Evolutionary conservation across 30 jellyfish, hydroid and myxozoan genomes (phyloP).

Genomic region (Phacellophora camtschatica): DNA sequence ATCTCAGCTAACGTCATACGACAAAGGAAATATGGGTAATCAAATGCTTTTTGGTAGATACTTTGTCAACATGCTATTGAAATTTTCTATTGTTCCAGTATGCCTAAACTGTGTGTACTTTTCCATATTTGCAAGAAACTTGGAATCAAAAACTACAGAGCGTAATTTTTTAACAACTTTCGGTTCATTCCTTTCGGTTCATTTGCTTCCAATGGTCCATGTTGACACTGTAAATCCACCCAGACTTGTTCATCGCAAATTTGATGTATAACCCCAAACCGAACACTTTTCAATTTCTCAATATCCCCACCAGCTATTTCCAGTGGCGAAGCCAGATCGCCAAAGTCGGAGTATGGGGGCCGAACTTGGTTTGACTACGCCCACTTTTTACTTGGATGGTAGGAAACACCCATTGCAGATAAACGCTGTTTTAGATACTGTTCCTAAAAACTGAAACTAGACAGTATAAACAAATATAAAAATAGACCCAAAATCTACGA

Average conservation of each 20-base stretch:
- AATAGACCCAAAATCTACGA: too few species aligned
- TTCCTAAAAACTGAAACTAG: too few species aligned
- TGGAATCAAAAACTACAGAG: not conserved
- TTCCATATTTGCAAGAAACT: not conserved
- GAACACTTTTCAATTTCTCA: constrained; percentile 10
- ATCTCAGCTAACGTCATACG: not conserved
- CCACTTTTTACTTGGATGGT: too few species aligned
- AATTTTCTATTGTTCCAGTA: not conserved
- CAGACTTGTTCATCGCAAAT: not conserved
- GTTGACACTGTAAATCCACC: not conserved
- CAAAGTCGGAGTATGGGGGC: too few species aligned
- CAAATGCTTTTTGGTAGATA: too few species aligned
- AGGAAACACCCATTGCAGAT: too few species aligned
- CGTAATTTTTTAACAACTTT: not conserved
- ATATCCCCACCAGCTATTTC: not conserved
- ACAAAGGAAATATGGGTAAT: not conserved
- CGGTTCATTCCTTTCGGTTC: not conserved
- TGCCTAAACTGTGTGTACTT: too few species aligned
- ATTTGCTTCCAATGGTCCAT: not conserved
- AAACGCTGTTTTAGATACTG: too few species aligned
- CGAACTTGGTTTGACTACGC: too few species aligned
- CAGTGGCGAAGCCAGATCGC: too few species aligned
- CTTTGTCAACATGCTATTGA: too few species aligned
- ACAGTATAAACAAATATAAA: too few species aligned
- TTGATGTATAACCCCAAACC: not conserved